Conservation (phyloP, 2,113 vertebrate species). For the Pangasianodon gigas region DNA sequence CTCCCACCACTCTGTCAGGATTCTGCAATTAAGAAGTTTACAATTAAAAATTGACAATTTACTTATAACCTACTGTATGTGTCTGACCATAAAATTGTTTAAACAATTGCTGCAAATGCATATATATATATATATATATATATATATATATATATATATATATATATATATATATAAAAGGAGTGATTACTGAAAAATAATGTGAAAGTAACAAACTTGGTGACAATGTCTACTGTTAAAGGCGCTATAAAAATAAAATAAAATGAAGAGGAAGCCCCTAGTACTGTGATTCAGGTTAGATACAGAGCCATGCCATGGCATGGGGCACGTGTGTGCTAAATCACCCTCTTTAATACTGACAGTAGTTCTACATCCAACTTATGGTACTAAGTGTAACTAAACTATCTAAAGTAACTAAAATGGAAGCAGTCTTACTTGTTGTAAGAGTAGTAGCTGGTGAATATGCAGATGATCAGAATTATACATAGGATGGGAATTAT, state of each 20-base stretch:
- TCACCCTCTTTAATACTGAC: not conserved
- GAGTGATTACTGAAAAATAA: not conserved
- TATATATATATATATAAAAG: no score
- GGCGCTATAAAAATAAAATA: not conserved
- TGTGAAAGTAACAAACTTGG: not conserved
- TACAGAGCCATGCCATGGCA: not conserved
- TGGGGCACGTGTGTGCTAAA: not conserved
- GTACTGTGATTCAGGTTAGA: not conserved
- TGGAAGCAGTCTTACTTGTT: constrained; percentile 62
- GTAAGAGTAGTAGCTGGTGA: constrained; percentile 34
- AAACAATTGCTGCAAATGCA: not conserved
- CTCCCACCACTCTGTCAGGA: constrained; percentile 62
- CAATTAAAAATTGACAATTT: not conserved
- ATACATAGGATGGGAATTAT: constrained; percentile 54
- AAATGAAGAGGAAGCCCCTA: not conserved
- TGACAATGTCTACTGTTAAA: not conserved
- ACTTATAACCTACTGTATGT: not conserved
- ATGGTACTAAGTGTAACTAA: not conserved
- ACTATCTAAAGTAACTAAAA: not conserved
- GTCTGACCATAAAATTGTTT: not conserved
- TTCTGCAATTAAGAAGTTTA: constrained; percentile 52
- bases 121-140: no score
- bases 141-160: no score
- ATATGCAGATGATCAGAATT: constrained; percentile 51
- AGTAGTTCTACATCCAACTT: not conserved